Percentiles rank a stretch among this genome's conserved stretches.
Evolutionary conservation across 2,797 vertebrate genomes (phyloP).

Genomic region (Erethizon dorsatum): DNA sequence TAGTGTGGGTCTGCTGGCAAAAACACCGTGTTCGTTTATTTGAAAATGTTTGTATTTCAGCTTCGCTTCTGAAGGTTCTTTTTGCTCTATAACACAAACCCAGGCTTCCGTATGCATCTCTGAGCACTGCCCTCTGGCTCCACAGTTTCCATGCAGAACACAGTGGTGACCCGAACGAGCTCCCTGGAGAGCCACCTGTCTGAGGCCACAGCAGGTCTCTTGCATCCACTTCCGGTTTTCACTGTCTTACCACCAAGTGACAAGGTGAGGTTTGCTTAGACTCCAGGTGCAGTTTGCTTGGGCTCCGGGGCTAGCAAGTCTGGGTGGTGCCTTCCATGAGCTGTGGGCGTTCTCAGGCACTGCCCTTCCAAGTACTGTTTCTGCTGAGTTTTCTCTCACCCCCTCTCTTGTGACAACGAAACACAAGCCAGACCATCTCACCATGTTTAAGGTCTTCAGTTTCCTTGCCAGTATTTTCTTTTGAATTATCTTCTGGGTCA

Average conservation of each 20-base stretch:
- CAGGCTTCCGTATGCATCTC: not conserved
- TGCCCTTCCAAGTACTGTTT: constrained; percentile 9
- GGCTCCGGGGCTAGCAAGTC: not conserved
- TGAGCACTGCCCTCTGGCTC: not conserved
- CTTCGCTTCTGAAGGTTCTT: constrained; percentile 6
- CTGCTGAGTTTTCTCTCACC: not conserved
- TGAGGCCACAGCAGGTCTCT: not conserved
- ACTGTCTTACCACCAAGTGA: not conserved
- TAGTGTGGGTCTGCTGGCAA: not conserved
- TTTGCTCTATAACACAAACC: not conserved
- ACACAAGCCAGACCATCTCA: not conserved
- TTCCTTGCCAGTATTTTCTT: constrained; percentile 29
- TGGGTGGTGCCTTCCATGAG: not conserved
- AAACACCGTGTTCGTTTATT: not conserved
- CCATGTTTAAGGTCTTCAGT: not conserved
- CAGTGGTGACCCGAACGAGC: not conserved
- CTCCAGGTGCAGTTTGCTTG: not conserved
- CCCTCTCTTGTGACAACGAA: not conserved
- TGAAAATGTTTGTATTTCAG: constrained; percentile 11
- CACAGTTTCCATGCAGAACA: not conserved
- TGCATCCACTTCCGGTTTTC: not conserved
- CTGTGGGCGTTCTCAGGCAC: not conserved
- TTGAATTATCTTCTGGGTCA: not conserved
- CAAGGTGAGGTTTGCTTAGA: not conserved
- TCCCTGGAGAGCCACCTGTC: not conserved